These are phyloP conservation scores for Carassius carassius DNA, from an alignment of 2,113 vertebrate genomes.

Conservation along the genomic window DNA sequence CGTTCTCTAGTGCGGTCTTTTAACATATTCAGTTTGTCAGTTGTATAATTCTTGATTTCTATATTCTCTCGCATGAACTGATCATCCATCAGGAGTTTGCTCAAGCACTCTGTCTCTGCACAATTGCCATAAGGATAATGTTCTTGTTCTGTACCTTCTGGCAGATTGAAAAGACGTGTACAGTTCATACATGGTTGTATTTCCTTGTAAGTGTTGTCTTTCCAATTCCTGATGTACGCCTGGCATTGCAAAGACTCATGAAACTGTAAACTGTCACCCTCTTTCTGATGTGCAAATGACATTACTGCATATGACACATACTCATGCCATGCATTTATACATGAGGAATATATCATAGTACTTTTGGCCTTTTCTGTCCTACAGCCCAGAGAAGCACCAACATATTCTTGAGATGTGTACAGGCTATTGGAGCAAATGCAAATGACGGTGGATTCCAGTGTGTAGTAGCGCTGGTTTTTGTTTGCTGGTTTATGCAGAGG, in stretches of 20 bases:
- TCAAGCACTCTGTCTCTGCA: conserved; percentile 52
- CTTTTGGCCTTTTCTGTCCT: conserved; percentile 16
- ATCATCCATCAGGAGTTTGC: conserved; percentile 34
- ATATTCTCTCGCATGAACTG: not conserved
- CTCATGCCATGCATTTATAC: conserved; percentile 42
- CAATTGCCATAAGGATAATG: conserved; percentile 42
- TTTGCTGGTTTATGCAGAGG: conserved; percentile 13
- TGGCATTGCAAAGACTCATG: conserved; percentile 37
- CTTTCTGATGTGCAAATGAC: not conserved
- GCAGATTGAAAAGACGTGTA: conserved; percentile 31
- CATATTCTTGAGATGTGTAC: not conserved
- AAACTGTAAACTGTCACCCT: conserved; percentile 37
- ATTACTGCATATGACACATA: conserved; percentile 45
- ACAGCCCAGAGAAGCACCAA: conserved; percentile 44
- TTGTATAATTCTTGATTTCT: not conserved
- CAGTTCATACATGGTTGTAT: conserved; percentile 36
- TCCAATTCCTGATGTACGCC: conserved; percentile 26
- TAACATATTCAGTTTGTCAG: not conserved
- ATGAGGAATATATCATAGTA: conserved; percentile 41
- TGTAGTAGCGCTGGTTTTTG: conserved; percentile 14
- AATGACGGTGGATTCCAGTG: conserved; percentile 46
- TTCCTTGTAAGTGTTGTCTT: conserved; percentile 12
- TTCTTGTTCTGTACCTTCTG: not conserved
- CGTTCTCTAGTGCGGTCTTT: not conserved
- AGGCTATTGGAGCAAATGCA: conserved; percentile 25